These are phyloP conservation scores for Coelopa frigida DNA, from an alignment of 1,140 invertebrate species.

Conservation along the genomic window DNA sequence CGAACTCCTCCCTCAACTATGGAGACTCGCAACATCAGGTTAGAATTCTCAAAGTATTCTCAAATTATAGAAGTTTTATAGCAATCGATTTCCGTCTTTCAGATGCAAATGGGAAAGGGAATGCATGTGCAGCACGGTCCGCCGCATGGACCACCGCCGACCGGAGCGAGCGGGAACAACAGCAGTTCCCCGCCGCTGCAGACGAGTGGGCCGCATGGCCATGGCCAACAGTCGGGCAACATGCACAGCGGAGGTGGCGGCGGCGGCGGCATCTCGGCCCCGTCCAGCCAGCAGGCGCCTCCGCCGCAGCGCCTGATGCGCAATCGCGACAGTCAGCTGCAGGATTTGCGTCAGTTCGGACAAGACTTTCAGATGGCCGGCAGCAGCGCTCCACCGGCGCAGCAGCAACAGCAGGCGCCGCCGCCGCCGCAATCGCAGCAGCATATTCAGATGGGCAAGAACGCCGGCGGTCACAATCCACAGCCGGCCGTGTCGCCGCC, in stretches of 20 bases:
- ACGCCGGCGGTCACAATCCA: constrained; percentile 21
- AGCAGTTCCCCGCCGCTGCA: constrained; percentile 34
- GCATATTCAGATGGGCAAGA: constrained; percentile 29
- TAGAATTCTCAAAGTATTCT: not conserved
- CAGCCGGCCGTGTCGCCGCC: constrained; percentile 31
- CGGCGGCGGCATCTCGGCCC: constrained; percentile 13
- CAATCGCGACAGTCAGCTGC: constrained; percentile 32
- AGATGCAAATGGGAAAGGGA: constrained; percentile 22
- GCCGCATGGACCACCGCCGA: constrained; percentile 16
- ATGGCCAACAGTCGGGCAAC: constrained; percentile 11
- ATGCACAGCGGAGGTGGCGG: constrained; percentile 11
- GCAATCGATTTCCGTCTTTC: constrained; percentile 1
- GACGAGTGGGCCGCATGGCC: constrained; percentile 17
- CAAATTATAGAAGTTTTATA: not conserved
- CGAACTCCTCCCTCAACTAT: constrained; percentile 35
- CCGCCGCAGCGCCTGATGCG: constrained; percentile 35
- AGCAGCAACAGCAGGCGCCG: constrained; percentile 20
- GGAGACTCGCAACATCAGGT: constrained; percentile 21
- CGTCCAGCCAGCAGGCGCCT: constrained; percentile 23
- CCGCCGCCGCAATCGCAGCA: constrained; percentile 34
- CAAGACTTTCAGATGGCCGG: constrained; percentile 36
- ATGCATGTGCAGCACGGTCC: constrained; percentile 19
- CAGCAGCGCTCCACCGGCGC: constrained; percentile 27
- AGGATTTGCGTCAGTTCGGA: constrained; percentile 37
- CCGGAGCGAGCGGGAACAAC: constrained; percentile 25